Base-by-base conservation (phyloP, 2,113 vertebrate genomes). In the Todiramphus saurophagus region DNA sequence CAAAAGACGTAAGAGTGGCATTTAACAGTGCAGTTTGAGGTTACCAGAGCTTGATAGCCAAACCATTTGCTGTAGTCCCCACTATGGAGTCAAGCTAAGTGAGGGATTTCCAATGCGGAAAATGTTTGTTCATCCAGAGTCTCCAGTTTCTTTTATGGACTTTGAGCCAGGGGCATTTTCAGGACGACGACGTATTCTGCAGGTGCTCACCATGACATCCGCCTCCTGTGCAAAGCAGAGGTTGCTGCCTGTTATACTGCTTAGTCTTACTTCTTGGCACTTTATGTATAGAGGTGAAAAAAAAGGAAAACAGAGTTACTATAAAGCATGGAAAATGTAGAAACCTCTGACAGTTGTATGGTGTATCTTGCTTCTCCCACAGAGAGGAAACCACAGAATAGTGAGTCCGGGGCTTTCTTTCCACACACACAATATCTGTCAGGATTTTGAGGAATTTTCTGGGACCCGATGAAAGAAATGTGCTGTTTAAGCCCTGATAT, bases 341-440 rank as follows among this genome's bases (percentile, higher is more conserved):
- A 90, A 94, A 41, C 55, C 60, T 80, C 51, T 96, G 95, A 96
- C 95, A 96, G 93, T 95, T 96, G 81, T 93, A 92, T 80, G 81
- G 86, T 95, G 83, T 92, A 79, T 95, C 95, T 88, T 78, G 72
- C 92, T 97, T 96, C 92, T 90, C 94, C 92, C 88, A 90, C 87
- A 87, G 93, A 96, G 96, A 97, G 88, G 89, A 97, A 97, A 97
- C 95, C 96, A 88, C 97, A 95, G 93, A 96, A 96, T 84, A 92
- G 92, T 63, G 83, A 90, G 94, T 93, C 59, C 51, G n/a, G 93
- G 92, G 92, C 77, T 92, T 93, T 68, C 86, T 96, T 93, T 97
- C 60, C 67, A 43, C 55, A 83, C 79, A 60, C 87, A 89, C 88
- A 96, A 28, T 93, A 93, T 96, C 95, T 90, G 73, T 96, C 93